Evolutionary conservation across 2,797 vertebrate genomes (phyloP).

Genomic region (Thunnus albacares): DNA sequence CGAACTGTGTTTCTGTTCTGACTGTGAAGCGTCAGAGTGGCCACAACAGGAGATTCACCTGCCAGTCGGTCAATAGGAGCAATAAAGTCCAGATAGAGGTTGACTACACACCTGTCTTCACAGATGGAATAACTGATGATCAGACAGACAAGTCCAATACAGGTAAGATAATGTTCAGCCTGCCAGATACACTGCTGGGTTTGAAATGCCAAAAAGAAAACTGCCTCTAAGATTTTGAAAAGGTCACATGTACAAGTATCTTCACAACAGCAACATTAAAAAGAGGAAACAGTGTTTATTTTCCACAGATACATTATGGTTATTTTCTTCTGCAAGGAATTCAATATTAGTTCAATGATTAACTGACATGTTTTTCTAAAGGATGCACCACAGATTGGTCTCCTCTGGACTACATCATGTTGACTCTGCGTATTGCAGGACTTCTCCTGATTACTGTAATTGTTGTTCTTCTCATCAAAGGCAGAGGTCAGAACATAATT

Average conservation of each 20-base stretch:
- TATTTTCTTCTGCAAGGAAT: background rate
- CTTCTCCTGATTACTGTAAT: conserved; percentile 15
- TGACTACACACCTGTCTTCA: conserved; percentile 24
- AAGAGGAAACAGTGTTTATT: too few relatives aligned
- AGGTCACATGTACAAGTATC: background rate
- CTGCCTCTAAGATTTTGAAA: background rate
- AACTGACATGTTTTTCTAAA: background rate
- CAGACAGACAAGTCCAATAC: background rate
- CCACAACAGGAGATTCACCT: conserved; percentile 37
- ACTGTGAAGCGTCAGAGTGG: conserved; percentile 19
- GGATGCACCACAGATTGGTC: conserved; percentile 1
- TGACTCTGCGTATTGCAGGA: background rate
- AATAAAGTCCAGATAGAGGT: background rate
- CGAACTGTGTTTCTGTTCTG: background rate
- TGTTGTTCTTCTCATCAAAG: conserved; percentile 10
- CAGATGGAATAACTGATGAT: background rate
- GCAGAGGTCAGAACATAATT: background rate
- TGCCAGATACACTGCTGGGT: background rate
- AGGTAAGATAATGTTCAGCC: background rate
- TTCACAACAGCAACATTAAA: background rate
- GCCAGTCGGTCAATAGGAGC: background rate
- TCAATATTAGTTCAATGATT: background rate
- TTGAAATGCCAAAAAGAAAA: too few relatives aligned
- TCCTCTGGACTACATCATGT: conserved; percentile 3
- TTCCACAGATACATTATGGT: too few relatives aligned